A percentile compares a stretch with the other conserved stretches of the same genome.
Evolutionary conservation across 2,888 invertebrate species (phyloP).

Genomic region (Trilocha varians): DNA sequence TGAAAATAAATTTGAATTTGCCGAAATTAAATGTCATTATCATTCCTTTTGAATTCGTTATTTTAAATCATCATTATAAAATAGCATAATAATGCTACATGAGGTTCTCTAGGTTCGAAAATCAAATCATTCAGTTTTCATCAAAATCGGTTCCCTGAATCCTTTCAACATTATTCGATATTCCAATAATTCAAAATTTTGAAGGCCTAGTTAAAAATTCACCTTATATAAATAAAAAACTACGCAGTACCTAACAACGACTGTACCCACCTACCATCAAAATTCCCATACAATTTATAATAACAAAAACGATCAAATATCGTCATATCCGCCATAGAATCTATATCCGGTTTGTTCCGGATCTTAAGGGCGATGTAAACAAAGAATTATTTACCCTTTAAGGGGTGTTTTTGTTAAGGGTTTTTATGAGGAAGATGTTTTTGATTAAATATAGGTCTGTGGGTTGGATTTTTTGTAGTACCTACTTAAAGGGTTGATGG

Average conservation of each 20-base stretch:
- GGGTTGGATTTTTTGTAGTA: not conserved
- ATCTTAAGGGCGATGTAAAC: slow-evolving; percentile 25
- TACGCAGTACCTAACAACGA: not conserved
- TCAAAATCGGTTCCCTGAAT: no score
- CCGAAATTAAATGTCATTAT: no score
- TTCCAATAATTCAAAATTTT: no score
- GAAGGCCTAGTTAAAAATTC: no score
- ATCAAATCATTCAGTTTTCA: no score
- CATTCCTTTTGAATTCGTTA: no score
- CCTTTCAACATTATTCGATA: no score
- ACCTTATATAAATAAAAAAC: no score
- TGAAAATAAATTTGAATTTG: no score
- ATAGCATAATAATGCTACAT: no score
- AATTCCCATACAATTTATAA: not conserved
- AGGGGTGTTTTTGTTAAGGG: not conserved
- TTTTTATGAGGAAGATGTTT: not conserved
- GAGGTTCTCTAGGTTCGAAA: no score
- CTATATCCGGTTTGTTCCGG: slow-evolving; percentile 35
- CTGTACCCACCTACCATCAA: not conserved
- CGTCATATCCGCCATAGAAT: slow-evolving; percentile 29
- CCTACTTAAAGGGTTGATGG: not conserved
- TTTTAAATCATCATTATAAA: no score
- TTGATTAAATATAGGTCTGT: not conserved
- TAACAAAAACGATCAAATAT: not conserved
- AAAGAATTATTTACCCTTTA: slow-evolving; percentile 27